Conservation (phyloP, 2,797 vertebrate species). For the Rallus crepitans region DNA sequence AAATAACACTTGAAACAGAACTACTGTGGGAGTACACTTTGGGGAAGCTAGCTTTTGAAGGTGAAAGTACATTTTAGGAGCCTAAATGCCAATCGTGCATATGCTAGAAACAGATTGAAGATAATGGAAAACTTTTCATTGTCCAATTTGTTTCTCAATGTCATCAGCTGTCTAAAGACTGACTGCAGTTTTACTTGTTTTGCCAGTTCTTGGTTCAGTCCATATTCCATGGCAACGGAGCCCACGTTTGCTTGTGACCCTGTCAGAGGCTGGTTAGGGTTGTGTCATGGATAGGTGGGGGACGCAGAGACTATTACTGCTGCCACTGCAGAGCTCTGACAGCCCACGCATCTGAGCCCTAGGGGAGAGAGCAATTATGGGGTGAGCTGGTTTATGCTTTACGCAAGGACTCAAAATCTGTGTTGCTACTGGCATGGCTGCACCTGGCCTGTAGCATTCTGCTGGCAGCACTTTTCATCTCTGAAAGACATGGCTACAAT, state of each 20-base stretch:
- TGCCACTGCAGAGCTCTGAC: not conserved
- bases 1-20: not conserved
- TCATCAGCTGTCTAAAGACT: not conserved
- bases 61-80: not conserved
- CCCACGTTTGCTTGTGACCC: not conserved
- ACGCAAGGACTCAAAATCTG: not conserved
- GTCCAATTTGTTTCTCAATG: not conserved
- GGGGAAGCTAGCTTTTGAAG: not conserved
- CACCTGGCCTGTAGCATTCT: not conserved
- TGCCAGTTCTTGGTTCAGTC: not conserved
- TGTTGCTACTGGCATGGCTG: not conserved
- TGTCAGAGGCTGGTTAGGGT: too few relatives aligned
- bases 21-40: not conserved
- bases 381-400: not conserved
- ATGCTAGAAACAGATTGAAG: not conserved
- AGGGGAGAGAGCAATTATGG: not conserved
- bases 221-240: rapidly evolving
- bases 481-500: not conserved
- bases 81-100: not conserved
- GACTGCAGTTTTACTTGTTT: not conserved
- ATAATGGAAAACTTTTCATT: not conserved
- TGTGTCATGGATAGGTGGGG: not conserved
- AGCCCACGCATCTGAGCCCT: rapidly evolving
- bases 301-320: not conserved
- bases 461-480: not conserved